Evolutionary conservation across 2,113 vertebrate species (phyloP), one percentile per base, ranked within the genome.

Genomic region (Zosterops pallidus): DNA sequence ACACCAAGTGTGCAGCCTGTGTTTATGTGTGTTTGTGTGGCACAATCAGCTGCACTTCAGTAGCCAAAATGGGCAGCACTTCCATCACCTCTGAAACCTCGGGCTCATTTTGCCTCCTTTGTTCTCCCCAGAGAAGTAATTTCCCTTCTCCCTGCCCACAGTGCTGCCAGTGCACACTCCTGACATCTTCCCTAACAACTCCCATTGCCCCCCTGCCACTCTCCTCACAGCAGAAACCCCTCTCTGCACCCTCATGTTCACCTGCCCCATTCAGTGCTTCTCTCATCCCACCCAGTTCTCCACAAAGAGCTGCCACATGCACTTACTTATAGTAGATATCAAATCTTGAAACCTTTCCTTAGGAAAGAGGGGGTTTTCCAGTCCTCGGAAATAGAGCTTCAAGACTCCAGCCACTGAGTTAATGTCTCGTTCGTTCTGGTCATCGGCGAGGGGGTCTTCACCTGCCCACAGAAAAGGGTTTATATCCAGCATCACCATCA

Each of bases 251-350:
- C 68, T 41, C 12, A 0, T 35, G 2, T 2, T 41, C 5, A 16
- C 17, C 12, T 64, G 79, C 49, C 39, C n/a, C 2, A 0, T 9
- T n/a, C 4, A 62, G 8, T n/a, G 44, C 63, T 60, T 6, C 57
- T 21, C 49, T 65, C 11, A 1, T 42, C 49, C 80, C 69, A 39
- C 19, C 47, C 56, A 29, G 1, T 2, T 42, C 39, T 37, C 35
- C 11, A 13, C 7, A 0, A 46, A 46, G 50, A 88, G 68, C 60
- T 26, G 65, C 4, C 71, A n/a, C 29, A 7, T 24, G 41, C 95
- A 99, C 99, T 99, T 97, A 99, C 99, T 99, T 93, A 99, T 99
- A 59, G 99, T 99, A 92, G 99, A 99, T 97, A 99, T 98, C 96
- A 99, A 98, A 97, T 99, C 99, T 83, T 99, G 98, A 98, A 99